Evolutionary conservation across 2,113 vertebrate genomes (phyloP).

Genomic region (Rhodinocichla rosea): DNA sequence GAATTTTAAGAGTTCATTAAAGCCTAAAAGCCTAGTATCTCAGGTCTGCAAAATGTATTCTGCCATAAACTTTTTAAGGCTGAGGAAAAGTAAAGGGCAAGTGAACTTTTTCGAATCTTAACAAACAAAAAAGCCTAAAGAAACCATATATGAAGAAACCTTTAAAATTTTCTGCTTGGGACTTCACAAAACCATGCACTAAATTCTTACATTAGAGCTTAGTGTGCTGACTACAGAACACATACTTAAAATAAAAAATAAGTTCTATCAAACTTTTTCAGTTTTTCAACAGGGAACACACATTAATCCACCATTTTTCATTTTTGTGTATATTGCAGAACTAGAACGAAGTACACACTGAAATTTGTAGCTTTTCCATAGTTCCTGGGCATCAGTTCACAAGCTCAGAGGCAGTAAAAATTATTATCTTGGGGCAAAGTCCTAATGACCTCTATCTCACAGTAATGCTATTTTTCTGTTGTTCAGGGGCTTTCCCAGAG

Average conservation of each 20-base stretch:
- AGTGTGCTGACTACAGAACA: not conserved
- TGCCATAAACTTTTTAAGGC: not conserved
- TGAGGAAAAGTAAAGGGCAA: not conserved
- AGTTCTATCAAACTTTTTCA: not conserved
- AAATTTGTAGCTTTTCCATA: not conserved
- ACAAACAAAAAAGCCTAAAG: not conserved
- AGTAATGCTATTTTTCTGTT: not conserved
- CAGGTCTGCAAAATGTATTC: not conserved
- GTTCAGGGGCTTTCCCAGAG: not conserved
- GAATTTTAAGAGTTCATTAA: not conserved
- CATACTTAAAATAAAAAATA: not conserved
- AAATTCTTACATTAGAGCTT: not conserved
- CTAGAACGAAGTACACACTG: not conserved
- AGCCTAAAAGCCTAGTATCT: not conserved
- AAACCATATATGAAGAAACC: not conserved
- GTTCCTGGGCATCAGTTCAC: not conserved
- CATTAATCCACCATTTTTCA: not conserved
- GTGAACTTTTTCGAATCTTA: not conserved
- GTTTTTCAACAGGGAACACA: not conserved
- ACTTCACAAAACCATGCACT: not conserved
- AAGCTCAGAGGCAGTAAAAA: not conserved
- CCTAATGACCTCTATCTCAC: not conserved
- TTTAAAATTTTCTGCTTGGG: not conserved
- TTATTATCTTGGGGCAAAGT: not conserved
- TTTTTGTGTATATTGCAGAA: not conserved